phyloP scores from a whole-genome alignment of 2,113 vertebrate genomes.

The Nanorana parkeri region DNA sequence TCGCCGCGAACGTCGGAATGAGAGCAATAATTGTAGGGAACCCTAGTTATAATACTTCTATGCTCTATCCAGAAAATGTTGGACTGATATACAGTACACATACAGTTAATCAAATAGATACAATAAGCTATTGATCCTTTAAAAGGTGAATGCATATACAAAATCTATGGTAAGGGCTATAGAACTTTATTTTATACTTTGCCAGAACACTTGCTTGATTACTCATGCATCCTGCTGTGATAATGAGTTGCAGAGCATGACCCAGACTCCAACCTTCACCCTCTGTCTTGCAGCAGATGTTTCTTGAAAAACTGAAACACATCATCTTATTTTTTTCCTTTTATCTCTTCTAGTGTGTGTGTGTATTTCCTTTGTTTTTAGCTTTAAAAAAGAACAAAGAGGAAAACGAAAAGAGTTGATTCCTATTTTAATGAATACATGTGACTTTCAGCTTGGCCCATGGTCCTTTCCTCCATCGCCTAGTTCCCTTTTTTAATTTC shows the following conservation, averaged over 20 bases:
- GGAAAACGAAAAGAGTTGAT: neutral
- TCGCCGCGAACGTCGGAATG: too few relatives aligned
- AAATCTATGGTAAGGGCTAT: too few relatives aligned
- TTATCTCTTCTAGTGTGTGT: neutral
- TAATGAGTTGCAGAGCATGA: slow-evolving; percentile 1
- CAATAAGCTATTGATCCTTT: too few relatives aligned
- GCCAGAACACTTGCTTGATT: neutral
- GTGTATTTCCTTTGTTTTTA: neutral
- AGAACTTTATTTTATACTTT: neutral
- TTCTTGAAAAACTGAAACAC: neutral
- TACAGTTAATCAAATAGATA: too few relatives aligned
- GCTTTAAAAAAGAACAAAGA: neutral
- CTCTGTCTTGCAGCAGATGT: neutral
- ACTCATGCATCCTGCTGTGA: neutral
- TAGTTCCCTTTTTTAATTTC: neutral
- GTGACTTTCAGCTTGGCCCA: neutral
- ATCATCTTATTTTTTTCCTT: neutral
- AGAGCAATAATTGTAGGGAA: too few relatives aligned
- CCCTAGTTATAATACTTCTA: too few relatives aligned
- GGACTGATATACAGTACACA: too few relatives aligned
- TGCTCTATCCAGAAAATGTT: too few relatives aligned
- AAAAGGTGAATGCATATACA: too few relatives aligned
- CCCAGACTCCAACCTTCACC: neutral
- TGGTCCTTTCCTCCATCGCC: neutral
- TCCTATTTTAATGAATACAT: neutral